Evolutionary conservation across 1,140 invertebrate species (phyloP).

Genomic region (Geopemphigus sp.): DNA sequence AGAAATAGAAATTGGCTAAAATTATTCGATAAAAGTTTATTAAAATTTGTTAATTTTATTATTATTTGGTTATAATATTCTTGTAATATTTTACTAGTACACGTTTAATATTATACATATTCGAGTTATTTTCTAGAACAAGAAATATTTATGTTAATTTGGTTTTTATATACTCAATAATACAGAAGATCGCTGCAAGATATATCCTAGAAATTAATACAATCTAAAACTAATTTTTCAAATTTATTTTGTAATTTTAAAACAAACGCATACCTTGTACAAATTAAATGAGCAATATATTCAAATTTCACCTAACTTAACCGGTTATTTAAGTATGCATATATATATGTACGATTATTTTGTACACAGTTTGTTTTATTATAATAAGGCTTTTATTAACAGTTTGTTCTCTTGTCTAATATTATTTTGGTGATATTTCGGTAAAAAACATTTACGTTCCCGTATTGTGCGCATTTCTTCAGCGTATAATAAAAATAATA

Average conservation of each 20-base stretch:
- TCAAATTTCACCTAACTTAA: background rate
- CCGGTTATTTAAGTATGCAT: background rate
- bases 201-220: background rate
- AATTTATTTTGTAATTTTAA: background rate
- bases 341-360: background rate
- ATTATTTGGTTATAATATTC: too few relatives aligned
- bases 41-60: too few relatives aligned
- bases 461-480: background rate
- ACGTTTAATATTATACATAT: too few relatives aligned
- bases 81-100: too few relatives aligned
- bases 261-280: background rate
- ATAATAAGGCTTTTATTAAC: too few relatives aligned
- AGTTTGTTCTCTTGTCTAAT: too few relatives aligned
- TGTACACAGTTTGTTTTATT: background rate
- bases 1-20: too few relatives aligned
- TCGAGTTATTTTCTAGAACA: too few relatives aligned
- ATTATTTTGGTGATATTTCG: background rate
- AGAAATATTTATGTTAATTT: too few relatives aligned
- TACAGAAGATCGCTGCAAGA: too few relatives aligned
- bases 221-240: background rate
- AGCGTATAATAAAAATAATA: background rate
- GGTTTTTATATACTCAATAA: too few relatives aligned
- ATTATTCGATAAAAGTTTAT: too few relatives aligned
- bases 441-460: background rate
- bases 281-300: background rate